Conservation (phyloP, 2,113 vertebrate genomes). For the Carassius auratus region DNA sequence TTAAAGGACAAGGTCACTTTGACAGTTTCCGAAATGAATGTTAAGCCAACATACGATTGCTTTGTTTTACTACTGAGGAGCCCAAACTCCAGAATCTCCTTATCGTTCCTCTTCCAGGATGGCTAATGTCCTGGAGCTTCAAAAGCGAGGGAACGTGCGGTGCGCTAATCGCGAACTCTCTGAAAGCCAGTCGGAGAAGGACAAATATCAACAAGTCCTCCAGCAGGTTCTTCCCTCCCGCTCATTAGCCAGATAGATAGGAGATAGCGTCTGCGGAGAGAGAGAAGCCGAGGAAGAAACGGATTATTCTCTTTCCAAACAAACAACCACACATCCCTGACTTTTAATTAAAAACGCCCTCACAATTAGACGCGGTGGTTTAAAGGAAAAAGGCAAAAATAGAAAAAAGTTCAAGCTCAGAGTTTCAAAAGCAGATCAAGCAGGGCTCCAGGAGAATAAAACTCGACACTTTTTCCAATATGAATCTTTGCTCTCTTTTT, state of each 20-base stretch:
- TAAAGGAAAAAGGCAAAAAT: constrained; percentile 72
- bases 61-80: constrained; percentile 16
- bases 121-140: constrained; percentile 59
- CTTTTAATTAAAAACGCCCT: constrained; percentile 85
- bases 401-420: constrained; percentile 67
- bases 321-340: constrained; percentile 82
- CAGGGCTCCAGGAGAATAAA: constrained; percentile 74
- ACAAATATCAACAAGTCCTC: constrained; percentile 79
- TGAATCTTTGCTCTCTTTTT: constrained; percentile 58
- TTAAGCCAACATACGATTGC: not conserved
- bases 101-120: constrained; percentile 69
- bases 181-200: constrained; percentile 71
- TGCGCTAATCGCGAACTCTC: constrained; percentile 68
- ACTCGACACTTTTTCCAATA: constrained; percentile 71
- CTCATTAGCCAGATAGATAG: constrained; percentile 81
- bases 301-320: constrained; percentile 77
- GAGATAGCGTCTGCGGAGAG: constrained; percentile 69
- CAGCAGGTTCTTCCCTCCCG: constrained; percentile 69
- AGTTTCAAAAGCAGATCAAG: constrained; percentile 75
- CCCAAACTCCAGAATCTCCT: constrained; percentile 55
- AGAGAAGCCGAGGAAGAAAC: constrained; percentile 70
- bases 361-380: constrained; percentile 81
- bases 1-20: constrained; percentile 16
- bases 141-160: constrained; percentile 54
- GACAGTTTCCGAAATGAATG: not conserved